These are phyloP conservation scores for Paragorgia papillata DNA, from an alignment of 92 coral and sea anemone species.

Conservation along the genomic window DNA sequence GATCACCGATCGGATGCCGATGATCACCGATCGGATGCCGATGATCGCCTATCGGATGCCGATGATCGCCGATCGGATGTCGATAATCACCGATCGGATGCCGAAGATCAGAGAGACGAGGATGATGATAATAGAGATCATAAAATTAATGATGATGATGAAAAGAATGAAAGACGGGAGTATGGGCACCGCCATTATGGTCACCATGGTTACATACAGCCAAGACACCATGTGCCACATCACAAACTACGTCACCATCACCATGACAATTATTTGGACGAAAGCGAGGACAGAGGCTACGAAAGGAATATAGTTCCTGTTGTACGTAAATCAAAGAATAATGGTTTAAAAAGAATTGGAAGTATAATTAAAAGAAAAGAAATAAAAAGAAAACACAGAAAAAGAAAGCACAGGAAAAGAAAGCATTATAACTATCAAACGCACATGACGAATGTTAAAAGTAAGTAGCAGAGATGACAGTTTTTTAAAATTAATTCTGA, in stretches of 20 bases:
- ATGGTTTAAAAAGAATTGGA: slow-evolving; percentile 9
- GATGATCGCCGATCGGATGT: no score
- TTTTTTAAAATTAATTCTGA: no score
- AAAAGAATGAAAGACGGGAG: not conserved
- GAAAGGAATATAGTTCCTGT: not conserved
- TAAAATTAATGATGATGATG: not conserved
- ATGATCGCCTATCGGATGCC: no score
- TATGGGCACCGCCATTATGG: not conserved
- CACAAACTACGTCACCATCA: not conserved
- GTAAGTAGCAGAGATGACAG: no score
- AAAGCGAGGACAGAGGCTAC: not conserved
- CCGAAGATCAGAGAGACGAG: not conserved
- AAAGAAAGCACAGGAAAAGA: slow-evolving; percentile 30
- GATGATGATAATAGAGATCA: not conserved
- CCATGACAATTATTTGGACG: not conserved
- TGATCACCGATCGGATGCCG: not conserved
- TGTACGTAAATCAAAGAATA: not conserved
- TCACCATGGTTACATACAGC: not conserved
- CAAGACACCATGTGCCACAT: not conserved
- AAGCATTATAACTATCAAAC: slow-evolving; percentile 4
- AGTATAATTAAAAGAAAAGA: slow-evolving; percentile 12
- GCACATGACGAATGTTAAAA: slow-evolving; percentile 27
- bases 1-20: not conserved
- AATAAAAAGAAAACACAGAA: slow-evolving; percentile 26
- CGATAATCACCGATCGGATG: not conserved